Evolutionary conservation across 2,797 vertebrate species (phyloP).

Genomic region (Calcarius lapponicus): DNA sequence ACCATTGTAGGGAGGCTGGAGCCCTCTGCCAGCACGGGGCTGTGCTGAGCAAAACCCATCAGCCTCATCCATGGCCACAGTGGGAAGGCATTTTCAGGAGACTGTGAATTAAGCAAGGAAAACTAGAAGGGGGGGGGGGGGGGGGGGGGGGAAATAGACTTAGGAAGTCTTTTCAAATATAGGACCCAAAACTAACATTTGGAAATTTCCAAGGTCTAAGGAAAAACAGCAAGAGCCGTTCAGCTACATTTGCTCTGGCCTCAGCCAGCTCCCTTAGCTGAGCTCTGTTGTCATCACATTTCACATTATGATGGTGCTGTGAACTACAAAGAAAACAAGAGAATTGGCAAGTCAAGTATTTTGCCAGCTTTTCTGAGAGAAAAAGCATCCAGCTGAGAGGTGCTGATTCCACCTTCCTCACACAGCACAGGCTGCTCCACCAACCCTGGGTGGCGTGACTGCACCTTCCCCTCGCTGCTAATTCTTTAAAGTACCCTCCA

Average conservation of each 20-base stretch:
- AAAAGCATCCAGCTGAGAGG: slow-evolving; percentile 24
- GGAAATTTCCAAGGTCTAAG: slow-evolving; percentile 48
- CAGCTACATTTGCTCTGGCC: slow-evolving; percentile 57
- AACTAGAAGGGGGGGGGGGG: neutral
- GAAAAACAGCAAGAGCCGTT: slow-evolving; percentile 31
- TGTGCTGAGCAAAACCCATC: neutral
- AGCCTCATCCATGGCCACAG: neutral
- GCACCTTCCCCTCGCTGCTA: neutral
- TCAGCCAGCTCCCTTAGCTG: slow-evolving; percentile 42
- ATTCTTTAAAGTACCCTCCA: neutral
- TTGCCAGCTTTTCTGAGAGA: slow-evolving; percentile 48
- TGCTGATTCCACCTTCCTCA: slow-evolving; percentile 47
- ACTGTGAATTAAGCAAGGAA: neutral
- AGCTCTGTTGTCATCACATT: slow-evolving; percentile 59
- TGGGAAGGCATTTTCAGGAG: neutral
- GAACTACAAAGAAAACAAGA: slow-evolving; percentile 61
- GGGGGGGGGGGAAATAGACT: neutral
- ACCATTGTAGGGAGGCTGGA: neutral
- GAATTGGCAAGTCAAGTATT: slow-evolving; percentile 52
- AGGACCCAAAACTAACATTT: slow-evolving; percentile 47
- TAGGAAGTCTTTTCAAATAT: slow-evolving; percentile 44
- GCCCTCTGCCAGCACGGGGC: neutral
- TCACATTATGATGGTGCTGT: slow-evolving; percentile 48
- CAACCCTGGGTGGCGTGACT: neutral
- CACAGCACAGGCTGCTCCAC: neutral